Evolutionary conservation across 92 coral and sea anemone genomes (phyloP), one percentile per base, ranked within the genome.

Genomic region (Isaurus tuberculatus): DNA sequence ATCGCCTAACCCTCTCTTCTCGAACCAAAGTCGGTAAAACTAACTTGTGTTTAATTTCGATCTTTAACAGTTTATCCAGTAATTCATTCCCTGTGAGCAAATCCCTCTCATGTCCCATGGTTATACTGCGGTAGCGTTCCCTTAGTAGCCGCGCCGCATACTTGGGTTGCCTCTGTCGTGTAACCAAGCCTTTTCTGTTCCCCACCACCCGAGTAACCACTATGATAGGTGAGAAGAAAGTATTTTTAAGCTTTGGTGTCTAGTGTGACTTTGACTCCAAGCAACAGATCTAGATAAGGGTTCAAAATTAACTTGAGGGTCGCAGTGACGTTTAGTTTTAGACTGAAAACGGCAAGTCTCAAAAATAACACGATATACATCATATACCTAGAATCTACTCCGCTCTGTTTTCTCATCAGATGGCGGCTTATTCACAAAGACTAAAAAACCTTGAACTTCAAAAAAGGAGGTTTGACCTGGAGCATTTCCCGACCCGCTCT

Each of bases 171-270:
- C 98, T 85, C 69, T 95, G 93, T 72, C 98, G 84, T 14, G 98
- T 93, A 2, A 95, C 89, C 55, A 95, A 84, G 26, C 98, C 98
- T 87, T 95, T 95, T 73, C 91, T 94, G 89, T 95, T 95, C 51
- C 93, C 98, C 16, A 79, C 89, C 19, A 88, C 85, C 1, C 97
- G 90, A 31, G 92, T 90, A 2, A 92, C 93, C 15, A 88, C 98
- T 94, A 49, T 49, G 19, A 10, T 19, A 49, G n/a, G n/a, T 16
- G 27, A 55, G 63, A 55, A 55, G 63, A 8, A 55, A 55, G 20
- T 17, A 40, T 40, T 8, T 40, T 1, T 40, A 40, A 8, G 9
- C 6, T 40, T 5, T 3, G 44, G 9, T 40, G 44, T 40, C 5
- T 40, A 40, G 9, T 40, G 44, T 40, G 10, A 8, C 42, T 40